These are phyloP conservation scores for Rhinolophus ferrumequinum DNA, from an alignment of 2,113 vertebrate species.

Conservation along the genomic window DNA sequence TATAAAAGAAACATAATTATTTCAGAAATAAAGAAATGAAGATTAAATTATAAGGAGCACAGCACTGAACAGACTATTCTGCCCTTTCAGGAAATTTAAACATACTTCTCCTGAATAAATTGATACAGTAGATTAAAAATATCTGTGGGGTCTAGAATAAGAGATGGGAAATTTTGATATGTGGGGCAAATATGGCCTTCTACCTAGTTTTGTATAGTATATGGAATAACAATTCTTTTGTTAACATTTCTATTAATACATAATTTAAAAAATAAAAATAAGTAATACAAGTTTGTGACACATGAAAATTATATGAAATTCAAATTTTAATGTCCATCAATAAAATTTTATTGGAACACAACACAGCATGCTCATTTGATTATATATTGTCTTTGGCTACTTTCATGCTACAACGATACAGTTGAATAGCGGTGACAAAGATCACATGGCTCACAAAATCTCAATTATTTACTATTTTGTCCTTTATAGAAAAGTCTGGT, in stretches of 20 bases:
- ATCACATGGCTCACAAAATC: too few relatives aligned
- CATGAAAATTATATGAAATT: too few relatives aligned
- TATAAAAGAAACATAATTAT: background rate
- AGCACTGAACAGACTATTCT: background rate
- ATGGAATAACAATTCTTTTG: background rate
- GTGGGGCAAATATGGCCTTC: background rate
- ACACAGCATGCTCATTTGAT: too few relatives aligned
- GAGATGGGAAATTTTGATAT: background rate
- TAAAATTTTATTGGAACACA: too few relatives aligned
- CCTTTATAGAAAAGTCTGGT: too few relatives aligned
- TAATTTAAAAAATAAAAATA: too few relatives aligned
- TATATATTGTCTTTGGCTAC: too few relatives aligned
- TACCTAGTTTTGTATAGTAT: background rate
- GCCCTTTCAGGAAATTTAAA: background rate
- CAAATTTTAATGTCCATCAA: too few relatives aligned
- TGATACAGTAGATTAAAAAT: background rate
- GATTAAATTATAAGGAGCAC: background rate
- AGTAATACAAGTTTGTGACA: too few relatives aligned
- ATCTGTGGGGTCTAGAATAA: background rate
- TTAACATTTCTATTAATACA: background rate
- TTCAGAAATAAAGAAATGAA: background rate
- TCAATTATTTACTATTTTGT: too few relatives aligned
- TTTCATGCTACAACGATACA: too few relatives aligned
- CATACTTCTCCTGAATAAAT: background rate
- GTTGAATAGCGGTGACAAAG: too few relatives aligned